Evolutionary conservation across 1,140 invertebrate genomes (phyloP).

Genomic region (Metaphire vulgaris): DNA sequence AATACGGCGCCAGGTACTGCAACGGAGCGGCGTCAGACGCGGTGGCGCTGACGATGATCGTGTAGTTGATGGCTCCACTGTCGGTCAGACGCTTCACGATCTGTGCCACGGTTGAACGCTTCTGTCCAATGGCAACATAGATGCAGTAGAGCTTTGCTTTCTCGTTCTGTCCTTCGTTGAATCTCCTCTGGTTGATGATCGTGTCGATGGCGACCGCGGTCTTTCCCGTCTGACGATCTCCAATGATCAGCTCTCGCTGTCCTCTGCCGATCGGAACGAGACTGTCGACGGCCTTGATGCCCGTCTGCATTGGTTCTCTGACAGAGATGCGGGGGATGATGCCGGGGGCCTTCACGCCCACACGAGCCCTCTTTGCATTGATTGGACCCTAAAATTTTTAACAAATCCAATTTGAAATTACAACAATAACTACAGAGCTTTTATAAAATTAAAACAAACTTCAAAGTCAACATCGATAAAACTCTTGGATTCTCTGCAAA

Average conservation of each 20-base stretch:
- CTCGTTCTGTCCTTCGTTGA: slow-evolving; percentile 91
- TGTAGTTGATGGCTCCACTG: slow-evolving; percentile 85
- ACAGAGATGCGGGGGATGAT: slow-evolving; percentile 99
- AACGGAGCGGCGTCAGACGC: slow-evolving; percentile 98
- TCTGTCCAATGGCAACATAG: slow-evolving; percentile 99
- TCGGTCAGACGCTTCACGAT: slow-evolving; percentile 96
- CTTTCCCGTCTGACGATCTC: slow-evolving; percentile 99
- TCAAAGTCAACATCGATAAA: no score
- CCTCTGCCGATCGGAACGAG: slow-evolving; percentile 98
- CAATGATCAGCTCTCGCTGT: slow-evolving; percentile 99
- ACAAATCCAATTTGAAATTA: no score
- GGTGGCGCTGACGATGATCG: slow-evolving; percentile 96
- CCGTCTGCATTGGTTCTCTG: slow-evolving; percentile 99
- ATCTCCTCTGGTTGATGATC: slow-evolving; percentile 99
- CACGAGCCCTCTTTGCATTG: slow-evolving; percentile 68
- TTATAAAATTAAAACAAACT: no score
- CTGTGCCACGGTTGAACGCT: slow-evolving; percentile 98
- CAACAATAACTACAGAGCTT: no score
- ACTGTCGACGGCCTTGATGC: slow-evolving; percentile 98
- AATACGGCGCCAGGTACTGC: slow-evolving; percentile 98
- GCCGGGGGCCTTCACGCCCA: slow-evolving; percentile 98
- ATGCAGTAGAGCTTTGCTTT: slow-evolving; percentile 99
- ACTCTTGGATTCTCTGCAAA: no score
- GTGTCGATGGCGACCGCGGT: slow-evolving; percentile 99
- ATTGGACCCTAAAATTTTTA: slow-evolving; percentile 55